Evolutionary conservation across 2,797 vertebrate species (phyloP).

Genomic region (Crax fasciolata): DNA sequence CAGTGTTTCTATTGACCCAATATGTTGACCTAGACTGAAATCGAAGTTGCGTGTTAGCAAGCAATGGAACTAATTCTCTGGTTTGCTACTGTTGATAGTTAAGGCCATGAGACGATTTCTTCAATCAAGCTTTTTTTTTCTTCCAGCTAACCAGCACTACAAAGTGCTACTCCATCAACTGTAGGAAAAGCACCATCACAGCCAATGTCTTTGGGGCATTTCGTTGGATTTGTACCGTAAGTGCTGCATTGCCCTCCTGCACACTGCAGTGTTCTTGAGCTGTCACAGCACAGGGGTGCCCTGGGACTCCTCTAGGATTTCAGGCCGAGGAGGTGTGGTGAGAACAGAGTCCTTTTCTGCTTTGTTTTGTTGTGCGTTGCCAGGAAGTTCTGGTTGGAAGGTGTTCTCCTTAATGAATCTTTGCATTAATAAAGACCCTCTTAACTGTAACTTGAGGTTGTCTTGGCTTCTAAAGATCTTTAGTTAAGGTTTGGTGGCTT

Average conservation of each 20-base stretch:
- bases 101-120: background rate
- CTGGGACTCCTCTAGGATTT: background rate
- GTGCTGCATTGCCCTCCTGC: background rate
- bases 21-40: constrained; percentile 40
- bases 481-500: background rate
- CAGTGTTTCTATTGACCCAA: constrained; percentile 20
- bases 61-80: constrained; percentile 18
- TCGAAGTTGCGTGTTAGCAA: constrained; percentile 48
- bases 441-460: background rate
- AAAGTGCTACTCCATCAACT: background rate
- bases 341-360: background rate
- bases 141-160: background rate
- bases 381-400: background rate
- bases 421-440: background rate
- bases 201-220: background rate
- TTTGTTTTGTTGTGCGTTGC: background rate
- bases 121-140: constrained; percentile 3
- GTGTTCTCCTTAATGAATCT: background rate
- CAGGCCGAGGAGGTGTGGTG: background rate
- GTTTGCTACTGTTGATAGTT: constrained; percentile 10
- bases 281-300: accelerated
- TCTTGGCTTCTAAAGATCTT: background rate
- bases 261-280: background rate
- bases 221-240: background rate
- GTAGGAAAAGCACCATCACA: background rate